Conservation (phyloP, 1,140 invertebrate genomes). For the Caenorhabditis tropicalis region DNA sequence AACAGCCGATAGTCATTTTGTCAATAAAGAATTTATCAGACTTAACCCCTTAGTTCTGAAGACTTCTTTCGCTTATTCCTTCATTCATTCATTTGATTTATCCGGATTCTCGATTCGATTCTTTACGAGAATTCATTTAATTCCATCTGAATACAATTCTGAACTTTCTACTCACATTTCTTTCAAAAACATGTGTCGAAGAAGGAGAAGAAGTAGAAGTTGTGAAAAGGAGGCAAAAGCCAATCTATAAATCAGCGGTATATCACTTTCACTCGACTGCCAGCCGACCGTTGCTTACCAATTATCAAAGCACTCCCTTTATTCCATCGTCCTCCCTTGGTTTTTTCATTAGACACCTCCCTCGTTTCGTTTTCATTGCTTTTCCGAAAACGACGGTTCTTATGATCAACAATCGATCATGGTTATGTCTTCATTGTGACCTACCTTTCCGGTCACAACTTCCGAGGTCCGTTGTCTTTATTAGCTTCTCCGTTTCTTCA, state of each 20-base stretch:
- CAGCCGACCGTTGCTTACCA: conserved; percentile 34
- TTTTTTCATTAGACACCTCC: conserved; percentile 26
- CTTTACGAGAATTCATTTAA: neutral
- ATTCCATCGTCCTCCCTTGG: neutral
- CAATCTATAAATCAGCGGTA: conserved; percentile 44
- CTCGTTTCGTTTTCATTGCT: neutral
- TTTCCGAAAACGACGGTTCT: neutral
- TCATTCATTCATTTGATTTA: neutral
- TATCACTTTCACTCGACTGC: conserved; percentile 42
- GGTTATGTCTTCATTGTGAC: neutral
- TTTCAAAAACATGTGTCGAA: conserved; percentile 23
- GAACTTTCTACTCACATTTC: neutral
- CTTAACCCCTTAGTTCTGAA: neutral
- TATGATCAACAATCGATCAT: conserved; percentile 28
- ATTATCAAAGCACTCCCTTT: conserved; percentile 15
- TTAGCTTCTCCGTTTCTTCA: neutral
- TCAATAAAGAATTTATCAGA: neutral
- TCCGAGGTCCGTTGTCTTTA: neutral
- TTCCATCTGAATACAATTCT: neutral
- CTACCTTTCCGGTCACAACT: conserved; percentile 29
- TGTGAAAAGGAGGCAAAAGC: neutral
- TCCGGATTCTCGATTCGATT: neutral
- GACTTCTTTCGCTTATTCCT: neutral
- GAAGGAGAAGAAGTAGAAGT: conserved; percentile 30
- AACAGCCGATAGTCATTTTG: conserved; percentile 27